phyloP scores from a whole-genome alignment of 1,140 invertebrate species.

The Drosophila serrata region DNA sequence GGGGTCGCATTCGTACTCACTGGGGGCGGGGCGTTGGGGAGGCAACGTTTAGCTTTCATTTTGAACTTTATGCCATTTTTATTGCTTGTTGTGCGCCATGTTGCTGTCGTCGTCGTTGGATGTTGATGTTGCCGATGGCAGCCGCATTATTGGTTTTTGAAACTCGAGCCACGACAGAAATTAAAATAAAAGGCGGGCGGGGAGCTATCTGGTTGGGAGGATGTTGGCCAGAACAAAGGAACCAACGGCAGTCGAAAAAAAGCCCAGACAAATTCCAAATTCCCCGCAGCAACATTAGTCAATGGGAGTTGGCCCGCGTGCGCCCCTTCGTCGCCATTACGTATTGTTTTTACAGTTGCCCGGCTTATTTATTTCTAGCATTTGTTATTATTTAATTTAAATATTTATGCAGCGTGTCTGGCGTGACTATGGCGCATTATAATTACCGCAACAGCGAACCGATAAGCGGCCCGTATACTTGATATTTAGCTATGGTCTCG shows the following conservation, averaged over 20 bases:
- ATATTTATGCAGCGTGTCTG: slow-evolving; percentile 82
- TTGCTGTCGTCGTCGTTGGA: slow-evolving; percentile 40
- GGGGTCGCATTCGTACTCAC: slow-evolving; percentile 2
- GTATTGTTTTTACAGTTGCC: slow-evolving; percentile 80
- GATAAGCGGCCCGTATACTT: slow-evolving; percentile 45
- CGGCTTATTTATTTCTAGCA: slow-evolving; percentile 68
- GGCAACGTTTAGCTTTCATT: slow-evolving; percentile 75
- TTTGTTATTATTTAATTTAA: slow-evolving; percentile 82
- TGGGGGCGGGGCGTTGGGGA: slow-evolving; percentile 16
- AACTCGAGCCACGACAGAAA: slow-evolving; percentile 68
- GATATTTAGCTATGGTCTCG: slow-evolving; percentile 66
- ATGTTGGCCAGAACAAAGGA: slow-evolving; percentile 43
- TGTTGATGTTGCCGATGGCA: slow-evolving; percentile 46
- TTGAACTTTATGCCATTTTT: slow-evolving; percentile 79
- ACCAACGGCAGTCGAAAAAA: slow-evolving; percentile 5
- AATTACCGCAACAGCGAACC: slow-evolving; percentile 57
- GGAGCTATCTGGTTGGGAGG: slow-evolving; percentile 14
- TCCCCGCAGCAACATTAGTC: slow-evolving; percentile 48
- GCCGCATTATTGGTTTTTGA: slow-evolving; percentile 76
- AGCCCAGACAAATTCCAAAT: slow-evolving; percentile 36
- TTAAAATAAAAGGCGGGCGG: slow-evolving; percentile 63
- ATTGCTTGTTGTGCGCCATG: slow-evolving; percentile 64
- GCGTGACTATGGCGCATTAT: slow-evolving; percentile 78
- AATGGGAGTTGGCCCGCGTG: slow-evolving; percentile 49
- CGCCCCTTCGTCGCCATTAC: slow-evolving; percentile 52